These are phyloP conservation scores for Eulemur albifrons DNA, from an alignment of 2,797 vertebrate species.

Conservation along the genomic window DNA sequence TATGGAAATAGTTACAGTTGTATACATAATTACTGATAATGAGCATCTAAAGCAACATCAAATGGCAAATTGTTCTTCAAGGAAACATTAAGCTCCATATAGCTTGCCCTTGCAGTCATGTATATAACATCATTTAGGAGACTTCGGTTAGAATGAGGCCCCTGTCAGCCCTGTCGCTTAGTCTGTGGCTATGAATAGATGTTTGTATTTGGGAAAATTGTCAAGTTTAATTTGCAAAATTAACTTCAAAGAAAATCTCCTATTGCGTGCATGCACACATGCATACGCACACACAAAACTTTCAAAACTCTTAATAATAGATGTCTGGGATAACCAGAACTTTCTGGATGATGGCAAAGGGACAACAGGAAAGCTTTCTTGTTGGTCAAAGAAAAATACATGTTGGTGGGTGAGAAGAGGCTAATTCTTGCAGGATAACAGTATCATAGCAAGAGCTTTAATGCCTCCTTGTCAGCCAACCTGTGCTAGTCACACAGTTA, in stretches of 20 bases:
- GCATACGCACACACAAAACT: background rate
- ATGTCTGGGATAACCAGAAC: background rate
- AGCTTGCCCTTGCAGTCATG: background rate
- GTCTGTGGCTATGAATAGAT: background rate
- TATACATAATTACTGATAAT: constrained; percentile 29
- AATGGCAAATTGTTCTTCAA: constrained; percentile 45
- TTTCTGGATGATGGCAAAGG: background rate
- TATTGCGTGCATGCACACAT: background rate
- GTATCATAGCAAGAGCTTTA: background rate
- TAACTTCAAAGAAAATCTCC: background rate
- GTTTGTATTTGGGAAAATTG: background rate
- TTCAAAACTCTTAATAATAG: background rate
- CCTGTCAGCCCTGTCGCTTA: background rate
- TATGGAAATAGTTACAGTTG: constrained; percentile 11
- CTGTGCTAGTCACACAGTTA: background rate
- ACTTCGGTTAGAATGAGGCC: background rate
- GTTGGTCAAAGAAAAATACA: background rate
- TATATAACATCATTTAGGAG: background rate
- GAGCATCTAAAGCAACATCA: constrained; percentile 45
- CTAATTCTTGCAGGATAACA: background rate
- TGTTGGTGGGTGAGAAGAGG: background rate
- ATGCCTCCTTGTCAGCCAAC: background rate
- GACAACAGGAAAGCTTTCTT: background rate
- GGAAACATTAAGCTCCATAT: background rate
- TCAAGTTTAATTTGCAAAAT: background rate